A percentile compares a stretch with the other conserved stretches of the same genome.
phyloP scores from a whole-genome alignment of 2,797 vertebrate genomes.

The Allochrocebus solatus region DNA sequence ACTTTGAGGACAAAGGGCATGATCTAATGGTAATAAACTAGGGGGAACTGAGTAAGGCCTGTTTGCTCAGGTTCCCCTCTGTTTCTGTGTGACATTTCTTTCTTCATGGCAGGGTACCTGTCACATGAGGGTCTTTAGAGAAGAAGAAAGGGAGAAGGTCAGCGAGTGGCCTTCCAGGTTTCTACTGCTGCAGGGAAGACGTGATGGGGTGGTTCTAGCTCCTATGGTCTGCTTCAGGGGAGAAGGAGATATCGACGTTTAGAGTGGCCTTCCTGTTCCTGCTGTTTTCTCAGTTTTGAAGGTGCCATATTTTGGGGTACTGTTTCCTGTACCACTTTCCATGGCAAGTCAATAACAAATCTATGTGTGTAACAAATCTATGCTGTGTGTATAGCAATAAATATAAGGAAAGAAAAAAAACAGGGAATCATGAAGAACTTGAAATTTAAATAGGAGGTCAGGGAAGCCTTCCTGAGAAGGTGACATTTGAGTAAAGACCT shows the following conservation, averaged over 20 bases:
- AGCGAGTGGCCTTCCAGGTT: not conserved
- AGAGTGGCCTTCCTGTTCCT: not conserved
- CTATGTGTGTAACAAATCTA: no score
- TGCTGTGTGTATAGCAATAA: not conserved
- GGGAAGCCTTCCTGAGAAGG: not conserved
- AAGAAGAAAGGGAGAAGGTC: no score
- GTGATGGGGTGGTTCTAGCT: not conserved
- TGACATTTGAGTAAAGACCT: not conserved
- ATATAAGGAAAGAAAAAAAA: not conserved
- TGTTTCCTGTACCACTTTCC: not conserved
- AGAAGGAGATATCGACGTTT: not conserved
- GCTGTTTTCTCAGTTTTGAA: not conserved
- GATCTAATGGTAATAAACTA: no score
- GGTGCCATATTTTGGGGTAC: not conserved
- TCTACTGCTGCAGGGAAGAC: not conserved
- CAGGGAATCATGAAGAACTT: not conserved
- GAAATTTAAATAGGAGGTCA: not conserved
- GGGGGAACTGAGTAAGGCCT: not conserved
- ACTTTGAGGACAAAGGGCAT: not conserved
- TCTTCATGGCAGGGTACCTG: not conserved
- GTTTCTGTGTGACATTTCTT: not conserved
- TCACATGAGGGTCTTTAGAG: no score
- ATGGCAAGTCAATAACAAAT: not conserved
- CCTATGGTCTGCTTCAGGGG: not conserved
- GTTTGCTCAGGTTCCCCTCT: not conserved